Conservation (phyloP, 1,140 invertebrate genomes). For the Ips typographus region DNA sequence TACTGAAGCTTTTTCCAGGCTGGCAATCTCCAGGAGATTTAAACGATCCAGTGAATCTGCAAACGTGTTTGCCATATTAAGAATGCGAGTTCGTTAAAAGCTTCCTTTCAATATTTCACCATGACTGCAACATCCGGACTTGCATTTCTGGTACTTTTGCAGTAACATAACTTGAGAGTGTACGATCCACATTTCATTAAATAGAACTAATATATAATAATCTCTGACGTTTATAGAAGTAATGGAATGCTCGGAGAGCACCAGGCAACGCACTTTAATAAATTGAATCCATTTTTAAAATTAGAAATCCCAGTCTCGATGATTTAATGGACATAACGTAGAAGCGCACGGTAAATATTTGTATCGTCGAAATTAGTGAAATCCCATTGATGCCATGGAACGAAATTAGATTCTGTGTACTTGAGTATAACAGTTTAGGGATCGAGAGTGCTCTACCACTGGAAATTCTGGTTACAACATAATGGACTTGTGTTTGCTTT, state of each 20-base stretch:
- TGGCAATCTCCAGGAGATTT: neutral
- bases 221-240: conserved; percentile 2
- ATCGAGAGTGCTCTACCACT: conserved; percentile 14
- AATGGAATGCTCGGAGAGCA: conserved; percentile 6
- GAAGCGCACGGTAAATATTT: conserved; percentile 25
- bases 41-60: conserved; percentile 1
- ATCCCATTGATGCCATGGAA: conserved; percentile 24
- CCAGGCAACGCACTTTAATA: conserved; percentile 23
- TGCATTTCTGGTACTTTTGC: too few species aligned
- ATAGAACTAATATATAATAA: neutral
- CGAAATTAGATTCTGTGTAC: conserved; percentile 33
- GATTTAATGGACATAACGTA: conserved; percentile 30
- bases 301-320: conserved; percentile 26
- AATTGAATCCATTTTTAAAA: conserved; percentile 34
- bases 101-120: neutral
- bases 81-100: neutral
- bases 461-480: conserved; percentile 32
- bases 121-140: neutral
- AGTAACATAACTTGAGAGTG: too few species aligned
- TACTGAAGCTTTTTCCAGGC: too few species aligned
- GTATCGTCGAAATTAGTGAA: conserved; percentile 29
- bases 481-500: conserved; percentile 41
- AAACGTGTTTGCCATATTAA: neutral
- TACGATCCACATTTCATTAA: too few species aligned
- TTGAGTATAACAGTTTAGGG: conserved; percentile 31